Percentiles rank a stretch among this genome's conserved stretches.
Conservation (phyloP, 2,113 vertebrate genomes). For the Beaufortia kweichowensis region DNA sequence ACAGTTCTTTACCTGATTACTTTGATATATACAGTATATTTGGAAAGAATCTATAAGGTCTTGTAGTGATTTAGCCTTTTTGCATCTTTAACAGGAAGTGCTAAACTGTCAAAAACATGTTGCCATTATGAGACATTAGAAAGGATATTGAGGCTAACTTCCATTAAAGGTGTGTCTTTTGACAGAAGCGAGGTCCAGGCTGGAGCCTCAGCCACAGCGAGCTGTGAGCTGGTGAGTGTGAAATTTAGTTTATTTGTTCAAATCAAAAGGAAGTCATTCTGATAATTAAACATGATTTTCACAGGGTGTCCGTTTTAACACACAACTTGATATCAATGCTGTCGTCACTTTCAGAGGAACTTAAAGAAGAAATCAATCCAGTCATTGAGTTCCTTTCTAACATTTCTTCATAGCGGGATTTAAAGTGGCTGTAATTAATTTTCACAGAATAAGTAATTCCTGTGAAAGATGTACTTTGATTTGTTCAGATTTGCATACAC, state of each 20-base stretch:
- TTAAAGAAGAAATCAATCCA: slow-evolving; percentile 71
- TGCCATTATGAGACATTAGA: slow-evolving; percentile 69
- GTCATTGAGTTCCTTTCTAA: slow-evolving; percentile 70
- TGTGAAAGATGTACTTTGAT: background rate
- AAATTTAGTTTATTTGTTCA: background rate
- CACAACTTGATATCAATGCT: slow-evolving; percentile 65
- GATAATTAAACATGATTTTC: slow-evolving; percentile 11
- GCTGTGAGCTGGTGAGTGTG: slow-evolving; percentile 73
- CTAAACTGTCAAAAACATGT: slow-evolving; percentile 74
- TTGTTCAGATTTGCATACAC: background rate
- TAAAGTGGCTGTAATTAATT: background rate
- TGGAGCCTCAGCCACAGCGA: slow-evolving; percentile 75
- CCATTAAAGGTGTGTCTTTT: slow-evolving; percentile 76
- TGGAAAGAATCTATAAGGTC: background rate
- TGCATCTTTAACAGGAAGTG: slow-evolving; percentile 69
- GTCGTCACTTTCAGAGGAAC: slow-evolving; percentile 68
- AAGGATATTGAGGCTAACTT: slow-evolving; percentile 81
- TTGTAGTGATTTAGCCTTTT: background rate
- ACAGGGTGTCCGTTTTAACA: slow-evolving; percentile 73
- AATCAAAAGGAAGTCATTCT: background rate
- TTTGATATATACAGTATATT: background rate
- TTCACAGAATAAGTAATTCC: background rate
- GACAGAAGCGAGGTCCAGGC: slow-evolving; percentile 68
- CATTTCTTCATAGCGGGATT: slow-evolving; percentile 57
- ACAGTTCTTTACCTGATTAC: background rate